Evolutionary conservation across 2,797 vertebrate genomes (phyloP).

Genomic region (Lemur catta): DNA sequence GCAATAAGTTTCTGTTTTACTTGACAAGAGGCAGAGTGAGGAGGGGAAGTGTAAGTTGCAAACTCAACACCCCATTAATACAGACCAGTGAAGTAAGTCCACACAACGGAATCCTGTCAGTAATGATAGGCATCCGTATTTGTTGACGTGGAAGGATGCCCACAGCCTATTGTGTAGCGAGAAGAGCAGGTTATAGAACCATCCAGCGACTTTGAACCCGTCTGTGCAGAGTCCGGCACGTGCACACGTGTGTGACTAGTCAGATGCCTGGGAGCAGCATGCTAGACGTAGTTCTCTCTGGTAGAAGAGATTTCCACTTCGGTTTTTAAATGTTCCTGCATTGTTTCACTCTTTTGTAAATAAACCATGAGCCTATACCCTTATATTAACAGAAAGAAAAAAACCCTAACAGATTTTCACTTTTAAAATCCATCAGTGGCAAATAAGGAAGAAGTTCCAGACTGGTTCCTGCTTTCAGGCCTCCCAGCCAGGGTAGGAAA

Average conservation of each 20-base stretch:
- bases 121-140: accelerated
- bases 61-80: not conserved
- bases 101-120: not conserved
- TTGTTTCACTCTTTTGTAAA: not conserved
- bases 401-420: not conserved
- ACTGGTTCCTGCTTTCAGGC: not conserved
- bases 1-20: not conserved
- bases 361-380: not conserved
- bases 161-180: not conserved
- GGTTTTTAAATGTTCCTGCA: not conserved
- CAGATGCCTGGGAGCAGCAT: not conserved
- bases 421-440: not conserved
- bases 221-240: accelerated
- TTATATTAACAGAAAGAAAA: slow-evolving; percentile 18
- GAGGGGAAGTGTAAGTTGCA: not conserved
- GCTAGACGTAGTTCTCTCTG: not conserved
- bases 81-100: not conserved
- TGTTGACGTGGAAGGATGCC: not conserved
- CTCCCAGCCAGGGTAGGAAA: not conserved
- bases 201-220: accelerated
- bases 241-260: not conserved
- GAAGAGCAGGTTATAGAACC: not conserved
- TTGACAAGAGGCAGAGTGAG: not conserved
- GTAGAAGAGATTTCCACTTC: not conserved
- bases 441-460: not conserved